A percentile compares a stretch with the other conserved stretches of the same genome.
Evolutionary conservation across 2,797 vertebrate genomes (phyloP).

Genomic region (Halcyon smyrnensis): DNA sequence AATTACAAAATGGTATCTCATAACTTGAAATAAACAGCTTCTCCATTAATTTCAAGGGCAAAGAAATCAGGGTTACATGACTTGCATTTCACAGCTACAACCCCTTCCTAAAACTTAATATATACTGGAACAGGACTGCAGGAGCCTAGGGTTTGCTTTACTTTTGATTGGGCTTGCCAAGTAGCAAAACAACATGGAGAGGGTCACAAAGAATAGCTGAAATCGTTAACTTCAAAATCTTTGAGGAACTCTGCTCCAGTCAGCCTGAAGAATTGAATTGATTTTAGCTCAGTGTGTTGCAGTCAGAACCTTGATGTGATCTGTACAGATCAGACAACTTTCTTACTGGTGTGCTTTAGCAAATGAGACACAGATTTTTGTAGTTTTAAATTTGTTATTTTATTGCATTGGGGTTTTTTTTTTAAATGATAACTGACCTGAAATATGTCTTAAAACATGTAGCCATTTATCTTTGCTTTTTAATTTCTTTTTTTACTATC

Average conservation of each 20-base stretch:
- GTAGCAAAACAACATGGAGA: background rate
- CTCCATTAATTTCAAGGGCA: conserved; percentile 21
- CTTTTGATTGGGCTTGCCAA: background rate
- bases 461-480: background rate
- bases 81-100: conserved; percentile 1
- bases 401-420: background rate
- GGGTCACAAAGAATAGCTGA: background rate
- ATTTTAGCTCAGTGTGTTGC: background rate
- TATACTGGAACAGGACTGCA: background rate
- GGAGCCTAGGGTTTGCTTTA: conserved; percentile 4
- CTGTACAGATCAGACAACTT: background rate
- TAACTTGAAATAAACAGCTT: conserved; percentile 56
- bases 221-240: background rate
- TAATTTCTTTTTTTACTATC: background rate
- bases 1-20: conserved; percentile 25
- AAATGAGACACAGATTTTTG: background rate
- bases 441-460: background rate
- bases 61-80: conserved; percentile 14
- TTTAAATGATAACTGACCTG: background rate
- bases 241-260: background rate
- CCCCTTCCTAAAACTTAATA: conserved; percentile 3
- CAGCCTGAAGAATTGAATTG: background rate
- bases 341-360: background rate
- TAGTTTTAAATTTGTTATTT: background rate
- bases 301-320: background rate